These are phyloP conservation scores for Coelopa pilipes DNA, from an alignment of 2,888 invertebrate species.

Conservation along the genomic window DNA sequence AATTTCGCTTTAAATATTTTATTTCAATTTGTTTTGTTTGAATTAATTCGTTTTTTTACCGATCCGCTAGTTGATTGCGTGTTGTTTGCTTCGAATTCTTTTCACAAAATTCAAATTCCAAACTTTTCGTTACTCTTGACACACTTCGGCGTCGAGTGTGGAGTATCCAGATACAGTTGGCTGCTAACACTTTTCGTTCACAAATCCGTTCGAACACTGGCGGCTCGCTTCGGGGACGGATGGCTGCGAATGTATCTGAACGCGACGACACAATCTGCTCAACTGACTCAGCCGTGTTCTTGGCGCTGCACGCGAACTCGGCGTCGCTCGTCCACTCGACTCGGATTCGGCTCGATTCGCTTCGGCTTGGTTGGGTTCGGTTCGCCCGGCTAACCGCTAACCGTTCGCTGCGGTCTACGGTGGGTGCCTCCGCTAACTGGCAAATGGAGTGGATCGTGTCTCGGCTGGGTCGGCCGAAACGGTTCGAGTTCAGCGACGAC, in stretches of 20 bases:
- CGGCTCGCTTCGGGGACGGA: not conserved
- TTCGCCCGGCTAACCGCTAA: not conserved
- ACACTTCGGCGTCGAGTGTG: not conserved
- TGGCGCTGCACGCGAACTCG: not conserved
- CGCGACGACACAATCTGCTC: slow-evolving; percentile 30
- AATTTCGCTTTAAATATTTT: not conserved
- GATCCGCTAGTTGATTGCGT: no score
- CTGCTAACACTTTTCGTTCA: slow-evolving; percentile 2
- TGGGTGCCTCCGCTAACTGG: not conserved
- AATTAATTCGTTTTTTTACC: no score
- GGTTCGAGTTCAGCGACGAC: not conserved
- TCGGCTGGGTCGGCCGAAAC: not conserved
- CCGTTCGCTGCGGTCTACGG: no score
- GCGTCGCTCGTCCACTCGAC: not conserved
- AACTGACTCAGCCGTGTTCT: slow-evolving; percentile 19
- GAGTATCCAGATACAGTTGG: not conserved
- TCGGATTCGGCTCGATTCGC: not conserved
- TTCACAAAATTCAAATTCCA: no score
- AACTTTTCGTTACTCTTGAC: no score
- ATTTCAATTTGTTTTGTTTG: no score
- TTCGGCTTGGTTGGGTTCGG: not conserved
- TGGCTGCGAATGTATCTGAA: slow-evolving; percentile 13
- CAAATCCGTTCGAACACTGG: not conserved
- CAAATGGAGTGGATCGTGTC: not conserved
- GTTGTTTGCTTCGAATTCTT: no score